Evolutionary conservation across 2,113 vertebrate species (phyloP), one percentile per base, ranked within the genome.

Genomic region (Sinosuthora webbiana): DNA sequence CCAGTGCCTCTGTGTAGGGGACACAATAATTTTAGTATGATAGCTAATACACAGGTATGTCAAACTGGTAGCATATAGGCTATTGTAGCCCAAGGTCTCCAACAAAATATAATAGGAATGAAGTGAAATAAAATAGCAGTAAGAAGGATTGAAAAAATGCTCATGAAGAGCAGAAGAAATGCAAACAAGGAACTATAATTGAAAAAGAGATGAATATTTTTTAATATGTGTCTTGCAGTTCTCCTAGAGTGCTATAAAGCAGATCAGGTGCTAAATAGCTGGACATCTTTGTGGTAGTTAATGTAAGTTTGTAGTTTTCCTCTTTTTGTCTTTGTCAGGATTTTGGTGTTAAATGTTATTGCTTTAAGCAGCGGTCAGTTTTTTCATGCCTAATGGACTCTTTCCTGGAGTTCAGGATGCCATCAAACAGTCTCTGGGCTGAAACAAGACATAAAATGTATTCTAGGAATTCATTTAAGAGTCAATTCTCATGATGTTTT

Each of bases 1-100:
- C 91, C 83, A 89, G 64, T 94, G 65, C 14, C 27, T 94, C 47
- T 71, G 44, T 37, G 49, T 57, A 79, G 52, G 78, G 97, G 53
- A 57, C 45, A 68, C 86, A 87, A 53, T 95, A 81, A 84, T 94
- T 97, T 97, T 83, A 81, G 18, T 42, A 55, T 87, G 94, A 94
- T 84, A 95, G 62, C 47, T 96, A 95, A 96, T 89, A 56, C 41
- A 49, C 24, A 81, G 49, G 20, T 79, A 75, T 89, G 90, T 47
- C 56, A 93, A 91, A 55, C n/a, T 55, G 28, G 77, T 88, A 59
- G 35, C 53, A 80, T 77, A 57, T 33, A 89, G 30, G 23, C 42
- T 91, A 50, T 94, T 88, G 79, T 20, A 88, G 52, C 14, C 31
- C 30, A 69, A 60, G 28, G n/a, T 90, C 88, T 92, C 80, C 95